phyloP scores from a whole-genome alignment of 2,888 invertebrate genomes.

The Anarsia innoxiella region DNA sequence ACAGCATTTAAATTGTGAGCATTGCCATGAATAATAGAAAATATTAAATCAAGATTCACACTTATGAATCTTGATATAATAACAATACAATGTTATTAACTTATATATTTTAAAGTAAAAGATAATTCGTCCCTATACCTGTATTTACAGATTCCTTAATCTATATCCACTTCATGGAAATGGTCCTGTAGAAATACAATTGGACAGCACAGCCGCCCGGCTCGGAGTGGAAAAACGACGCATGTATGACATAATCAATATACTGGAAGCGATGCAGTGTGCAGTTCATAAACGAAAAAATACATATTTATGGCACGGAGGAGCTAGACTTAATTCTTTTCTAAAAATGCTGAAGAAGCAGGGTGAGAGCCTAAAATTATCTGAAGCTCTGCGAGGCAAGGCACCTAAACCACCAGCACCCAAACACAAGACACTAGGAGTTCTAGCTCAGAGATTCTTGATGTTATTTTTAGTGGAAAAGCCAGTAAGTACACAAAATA shows the following conservation, averaged over 20 bases:
- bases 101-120: not conserved
- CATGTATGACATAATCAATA: slow-evolving; percentile 84
- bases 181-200: slow-evolving; percentile 72
- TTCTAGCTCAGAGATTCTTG: slow-evolving; percentile 81
- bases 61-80: no score
- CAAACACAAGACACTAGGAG: slow-evolving; percentile 80
- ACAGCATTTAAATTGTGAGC: not conserved
- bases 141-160: slow-evolving; percentile 70
- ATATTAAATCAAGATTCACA: no score
- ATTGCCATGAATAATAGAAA: no score
- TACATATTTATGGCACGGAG: slow-evolving; percentile 81
- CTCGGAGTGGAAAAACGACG: slow-evolving; percentile 80
- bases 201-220: slow-evolving; percentile 78
- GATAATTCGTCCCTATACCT: not conserved
- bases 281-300: slow-evolving; percentile 80
- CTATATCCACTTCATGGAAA: slow-evolving; percentile 71
- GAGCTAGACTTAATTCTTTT: slow-evolving; percentile 74
- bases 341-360: slow-evolving; percentile 77
- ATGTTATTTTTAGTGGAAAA: slow-evolving; percentile 81
- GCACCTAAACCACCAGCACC: slow-evolving; percentile 66
- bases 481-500: slow-evolving; percentile 76
- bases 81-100: not conserved
- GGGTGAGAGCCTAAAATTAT: slow-evolving; percentile 69
- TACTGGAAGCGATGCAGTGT: slow-evolving; percentile 82
- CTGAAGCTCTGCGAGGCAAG: slow-evolving; percentile 67